Percentiles rank a stretch among this genome's conserved stretches.
Conservation (phyloP, 2,888 invertebrate species). For the Diadegma fenestrale region DNA sequence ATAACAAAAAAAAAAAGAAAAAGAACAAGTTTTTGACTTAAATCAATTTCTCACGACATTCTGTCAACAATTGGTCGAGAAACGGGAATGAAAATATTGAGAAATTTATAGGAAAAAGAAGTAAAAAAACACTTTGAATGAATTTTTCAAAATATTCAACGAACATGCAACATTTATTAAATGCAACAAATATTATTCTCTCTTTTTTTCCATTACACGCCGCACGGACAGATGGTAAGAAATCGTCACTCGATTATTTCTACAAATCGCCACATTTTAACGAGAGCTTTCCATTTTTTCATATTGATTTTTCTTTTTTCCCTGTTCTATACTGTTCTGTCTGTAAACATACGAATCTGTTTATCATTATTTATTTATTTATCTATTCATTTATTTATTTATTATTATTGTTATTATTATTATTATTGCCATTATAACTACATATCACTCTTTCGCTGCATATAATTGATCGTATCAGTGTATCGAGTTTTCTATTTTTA, state of each 20-base stretch:
- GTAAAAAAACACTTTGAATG: neutral
- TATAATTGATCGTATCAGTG: slow-evolving; percentile 72
- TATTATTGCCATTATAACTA: neutral
- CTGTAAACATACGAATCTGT: slow-evolving; percentile 9
- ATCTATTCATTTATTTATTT: slow-evolving; percentile 23
- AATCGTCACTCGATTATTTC: slow-evolving; percentile 78
- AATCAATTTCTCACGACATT: neutral
- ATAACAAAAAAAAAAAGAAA: neutral
- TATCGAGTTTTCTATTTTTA: slow-evolving; percentile 76
- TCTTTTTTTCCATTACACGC: slow-evolving; percentile 78
- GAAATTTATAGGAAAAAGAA: neutral
- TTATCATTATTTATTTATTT: neutral
- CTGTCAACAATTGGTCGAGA: neutral
- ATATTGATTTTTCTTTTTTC: slow-evolving; percentile 66
- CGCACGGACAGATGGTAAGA: slow-evolving; percentile 85
- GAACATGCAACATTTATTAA: slow-evolving; percentile 42
- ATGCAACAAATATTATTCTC: slow-evolving; percentile 66
- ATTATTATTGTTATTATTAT: slow-evolving; percentile 9
- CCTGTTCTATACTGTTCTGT: slow-evolving; percentile 43
- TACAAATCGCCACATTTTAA: slow-evolving; percentile 79
- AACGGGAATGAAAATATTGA: neutral
- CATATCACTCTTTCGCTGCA: slow-evolving; percentile 52
- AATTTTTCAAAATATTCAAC: slow-evolving; percentile 2
- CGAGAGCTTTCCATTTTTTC: slow-evolving; percentile 79
- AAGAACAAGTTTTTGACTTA: too few relatives aligned